Percentiles rank a stretch among this genome's conserved stretches.
Evolutionary conservation across 2,888 invertebrate genomes (phyloP).

Genomic region (Perizoma flavofasciatum): DNA sequence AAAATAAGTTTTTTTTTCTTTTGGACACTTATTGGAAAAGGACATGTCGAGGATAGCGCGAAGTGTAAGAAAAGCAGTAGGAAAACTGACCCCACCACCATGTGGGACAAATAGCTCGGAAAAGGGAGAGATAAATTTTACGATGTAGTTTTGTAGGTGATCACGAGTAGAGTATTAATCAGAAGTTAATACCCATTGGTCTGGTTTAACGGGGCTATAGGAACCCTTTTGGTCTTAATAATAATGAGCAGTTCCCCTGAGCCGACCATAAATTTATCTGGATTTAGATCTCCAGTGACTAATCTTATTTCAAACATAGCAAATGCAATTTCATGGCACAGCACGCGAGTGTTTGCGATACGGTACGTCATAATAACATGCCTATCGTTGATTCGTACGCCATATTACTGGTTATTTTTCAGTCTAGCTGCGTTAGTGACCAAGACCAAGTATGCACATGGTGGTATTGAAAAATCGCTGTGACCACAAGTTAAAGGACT

Average conservation of each 20-base stretch:
- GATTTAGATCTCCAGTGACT: constrained; percentile 26
- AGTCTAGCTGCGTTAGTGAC: too few relatives aligned
- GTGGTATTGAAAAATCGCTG: too few relatives aligned
- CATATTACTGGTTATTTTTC: too few relatives aligned
- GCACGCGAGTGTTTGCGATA: constrained; percentile 16
- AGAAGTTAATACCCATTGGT: constrained; percentile 22
- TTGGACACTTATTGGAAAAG: too few relatives aligned
- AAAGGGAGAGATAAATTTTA: constrained; percentile 36
- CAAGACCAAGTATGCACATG: too few relatives aligned
- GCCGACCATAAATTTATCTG: constrained; percentile 25
- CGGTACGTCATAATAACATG: neutral
- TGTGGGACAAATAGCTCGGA: constrained; percentile 20
- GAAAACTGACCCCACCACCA: neutral
- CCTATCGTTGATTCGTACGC: too few relatives aligned
- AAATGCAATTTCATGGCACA: constrained; percentile 39
- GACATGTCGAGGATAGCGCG: too few relatives aligned
- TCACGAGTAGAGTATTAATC: constrained; percentile 26
- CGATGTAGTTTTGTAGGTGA: constrained; percentile 25
- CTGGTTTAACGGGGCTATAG: constrained; percentile 21
- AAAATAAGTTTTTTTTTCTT: too few relatives aligned
- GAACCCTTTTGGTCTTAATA: constrained; percentile 20
- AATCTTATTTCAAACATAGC: constrained; percentile 35
- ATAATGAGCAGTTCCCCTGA: constrained; percentile 19
- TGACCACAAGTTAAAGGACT: too few relatives aligned
- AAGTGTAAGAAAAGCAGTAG: too few relatives aligned